Conservation (phyloP, 1,140 invertebrate genomes). For the Homarus americanus region DNA sequence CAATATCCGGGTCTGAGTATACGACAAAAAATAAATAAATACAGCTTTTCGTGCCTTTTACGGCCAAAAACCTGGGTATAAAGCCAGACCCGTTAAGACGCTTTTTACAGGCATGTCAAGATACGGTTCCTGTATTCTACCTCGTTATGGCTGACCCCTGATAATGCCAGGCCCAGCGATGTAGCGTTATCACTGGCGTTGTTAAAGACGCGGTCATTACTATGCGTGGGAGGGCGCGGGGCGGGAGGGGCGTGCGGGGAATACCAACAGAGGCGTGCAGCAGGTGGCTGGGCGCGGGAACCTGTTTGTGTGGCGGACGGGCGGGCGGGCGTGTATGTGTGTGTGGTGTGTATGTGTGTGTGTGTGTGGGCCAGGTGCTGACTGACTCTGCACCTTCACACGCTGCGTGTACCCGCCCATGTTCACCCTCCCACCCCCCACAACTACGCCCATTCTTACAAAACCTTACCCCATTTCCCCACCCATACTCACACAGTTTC, state of each 20-base stretch:
- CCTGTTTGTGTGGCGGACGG: constrained; percentile 30
- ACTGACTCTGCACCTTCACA: neutral
- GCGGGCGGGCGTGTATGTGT: too few relatives aligned
- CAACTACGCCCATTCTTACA: too few relatives aligned
- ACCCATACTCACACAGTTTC: too few relatives aligned
- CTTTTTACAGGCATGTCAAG: too few relatives aligned
- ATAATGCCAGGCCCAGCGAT: neutral
- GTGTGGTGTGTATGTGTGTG: too few relatives aligned
- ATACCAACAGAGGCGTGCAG: constrained; percentile 17
- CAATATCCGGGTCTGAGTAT: too few relatives aligned
- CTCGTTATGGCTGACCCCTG: neutral
- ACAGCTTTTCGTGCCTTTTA: too few relatives aligned
- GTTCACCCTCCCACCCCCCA: too few relatives aligned
- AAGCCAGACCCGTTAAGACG: too few relatives aligned
- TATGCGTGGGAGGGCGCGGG: neutral
- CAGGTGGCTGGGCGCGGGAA: constrained; percentile 28
- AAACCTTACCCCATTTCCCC: too few relatives aligned
- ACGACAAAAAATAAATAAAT: too few relatives aligned
- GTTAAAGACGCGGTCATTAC: constrained; percentile 4
- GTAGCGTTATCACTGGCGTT: neutral
- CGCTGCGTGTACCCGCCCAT: neutral
- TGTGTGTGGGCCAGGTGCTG: constrained; percentile 7
- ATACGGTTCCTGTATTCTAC: neutral
- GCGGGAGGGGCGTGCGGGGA: neutral
- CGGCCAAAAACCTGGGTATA: too few relatives aligned